Conservation (phyloP, 2,888 invertebrate species). For the Coenonympha glycerion region DNA sequence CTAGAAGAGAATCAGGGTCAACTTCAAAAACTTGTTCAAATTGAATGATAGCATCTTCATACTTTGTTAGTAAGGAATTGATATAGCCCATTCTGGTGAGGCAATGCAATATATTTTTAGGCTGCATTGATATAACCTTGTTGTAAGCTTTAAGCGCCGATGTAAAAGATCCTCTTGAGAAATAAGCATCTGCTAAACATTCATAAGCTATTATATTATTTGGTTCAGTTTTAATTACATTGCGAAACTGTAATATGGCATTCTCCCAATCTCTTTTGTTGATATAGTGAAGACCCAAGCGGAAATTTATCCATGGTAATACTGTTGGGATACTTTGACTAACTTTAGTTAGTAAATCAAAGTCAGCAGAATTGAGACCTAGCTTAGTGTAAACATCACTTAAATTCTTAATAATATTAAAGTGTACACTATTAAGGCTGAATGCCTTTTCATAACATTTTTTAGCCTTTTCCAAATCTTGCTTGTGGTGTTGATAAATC, state of each 20-base stretch:
- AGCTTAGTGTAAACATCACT: conserved; percentile 84
- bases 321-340: conserved; percentile 61
- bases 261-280: conserved; percentile 82
- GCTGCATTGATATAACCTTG: conserved; percentile 81
- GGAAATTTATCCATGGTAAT: conserved; percentile 86
- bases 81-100: conserved; percentile 85
- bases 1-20: conserved; percentile 49
- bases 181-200: conserved; percentile 92
- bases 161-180: conserved; percentile 89
- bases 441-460: conserved; percentile 91
- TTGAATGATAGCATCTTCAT: conserved; percentile 82
- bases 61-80: conserved; percentile 81
- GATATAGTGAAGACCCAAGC: conserved; percentile 88
- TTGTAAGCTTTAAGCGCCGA: conserved; percentile 92
- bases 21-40: conserved; percentile 66
- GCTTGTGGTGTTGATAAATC: conserved; percentile 79
- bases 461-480: conserved; percentile 82
- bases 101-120: conserved; percentile 79
- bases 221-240: conserved; percentile 80
- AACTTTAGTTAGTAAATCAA: conserved; percentile 75
- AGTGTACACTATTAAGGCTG: conserved; percentile 80
- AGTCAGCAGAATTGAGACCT: conserved; percentile 80
- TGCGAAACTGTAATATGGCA: conserved; percentile 85
- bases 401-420: conserved; percentile 81
- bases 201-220: conserved; percentile 88